These are phyloP conservation scores for Lasaia peninsularis DNA, from an alignment of 1,140 invertebrate genomes.

Conservation along the genomic window DNA sequence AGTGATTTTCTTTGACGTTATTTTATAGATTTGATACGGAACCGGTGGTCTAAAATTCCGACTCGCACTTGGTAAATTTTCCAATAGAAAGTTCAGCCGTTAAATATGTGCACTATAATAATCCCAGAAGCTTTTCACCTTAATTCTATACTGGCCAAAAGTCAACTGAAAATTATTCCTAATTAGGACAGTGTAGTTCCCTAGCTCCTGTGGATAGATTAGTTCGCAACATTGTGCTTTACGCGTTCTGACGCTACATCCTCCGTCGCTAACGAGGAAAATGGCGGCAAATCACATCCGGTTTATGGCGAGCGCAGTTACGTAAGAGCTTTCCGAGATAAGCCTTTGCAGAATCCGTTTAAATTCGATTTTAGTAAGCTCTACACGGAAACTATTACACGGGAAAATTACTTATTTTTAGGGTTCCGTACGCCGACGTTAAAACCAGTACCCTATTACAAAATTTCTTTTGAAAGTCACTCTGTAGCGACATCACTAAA, in stretches of 20 bases:
- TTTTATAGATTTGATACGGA: no score
- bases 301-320: constrained; percentile 3
- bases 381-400: not conserved
- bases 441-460: no score
- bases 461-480: no score
- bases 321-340: not conserved
- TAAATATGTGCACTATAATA: no score
- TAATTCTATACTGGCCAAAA: not conserved
- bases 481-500: no score
- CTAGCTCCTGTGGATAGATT: constrained; percentile 4
- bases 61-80: no score
- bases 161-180: not conserved
- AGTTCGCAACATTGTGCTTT: constrained; percentile 1
- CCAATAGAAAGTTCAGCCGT: no score
- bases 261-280: constrained; percentile 8
- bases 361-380: not conserved
- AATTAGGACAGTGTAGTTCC: constrained; percentile 1
- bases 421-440: no score
- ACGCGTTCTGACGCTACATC: not conserved
- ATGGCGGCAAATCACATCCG: constrained; percentile 2
- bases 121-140: no score
- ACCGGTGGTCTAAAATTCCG: no score
- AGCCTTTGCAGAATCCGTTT: not conserved
- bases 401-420: no score
- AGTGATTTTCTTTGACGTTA: no score